These are phyloP conservation scores for Sarcophaga bullata DNA, from an alignment of 1,140 invertebrate genomes.

Conservation along the genomic window DNA sequence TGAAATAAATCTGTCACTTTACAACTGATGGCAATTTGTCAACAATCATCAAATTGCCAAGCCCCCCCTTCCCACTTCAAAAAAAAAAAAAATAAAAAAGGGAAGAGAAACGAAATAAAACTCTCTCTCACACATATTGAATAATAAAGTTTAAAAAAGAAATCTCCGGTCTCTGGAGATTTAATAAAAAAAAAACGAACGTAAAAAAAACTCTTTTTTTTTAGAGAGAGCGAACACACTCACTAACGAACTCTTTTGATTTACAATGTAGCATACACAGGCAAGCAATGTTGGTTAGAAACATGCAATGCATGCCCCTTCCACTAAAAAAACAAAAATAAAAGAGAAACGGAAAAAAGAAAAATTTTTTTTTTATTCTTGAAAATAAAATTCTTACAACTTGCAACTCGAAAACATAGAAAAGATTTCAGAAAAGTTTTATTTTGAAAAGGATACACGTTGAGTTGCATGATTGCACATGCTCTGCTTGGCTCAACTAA, in stretches of 20 bases:
- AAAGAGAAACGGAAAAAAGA: no score
- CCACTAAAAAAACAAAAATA: not conserved
- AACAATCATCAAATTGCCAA: constrained; percentile 31
- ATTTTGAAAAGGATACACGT: constrained; percentile 37
- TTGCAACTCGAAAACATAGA: not conserved
- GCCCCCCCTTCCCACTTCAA: not conserved
- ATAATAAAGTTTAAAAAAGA: not conserved
- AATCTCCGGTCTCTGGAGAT: constrained; percentile 16
- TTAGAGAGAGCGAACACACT: not conserved
- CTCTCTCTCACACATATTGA: constrained; percentile 37
- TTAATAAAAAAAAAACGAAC: constrained; percentile 16
- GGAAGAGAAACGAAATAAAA: not conserved
- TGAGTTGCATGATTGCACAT: constrained; percentile 42
- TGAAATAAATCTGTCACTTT: constrained; percentile 38
- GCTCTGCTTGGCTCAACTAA: constrained; percentile 40
- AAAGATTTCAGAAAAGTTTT: constrained; percentile 34
- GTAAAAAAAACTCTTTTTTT: constrained; percentile 31
- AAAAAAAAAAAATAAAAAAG: not conserved
- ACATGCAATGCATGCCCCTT: not conserved
- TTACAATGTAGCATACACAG: not conserved
- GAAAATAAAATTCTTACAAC: not conserved
- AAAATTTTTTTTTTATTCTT: no score
- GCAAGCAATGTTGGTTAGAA: not conserved
- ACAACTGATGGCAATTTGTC: constrained; percentile 42
- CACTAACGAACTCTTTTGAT: not conserved